A percentile compares a stretch with the other conserved stretches of the same genome.
Evolutionary conservation across 2,797 vertebrate species (phyloP).

Genomic region (Coluber constrictor): DNA sequence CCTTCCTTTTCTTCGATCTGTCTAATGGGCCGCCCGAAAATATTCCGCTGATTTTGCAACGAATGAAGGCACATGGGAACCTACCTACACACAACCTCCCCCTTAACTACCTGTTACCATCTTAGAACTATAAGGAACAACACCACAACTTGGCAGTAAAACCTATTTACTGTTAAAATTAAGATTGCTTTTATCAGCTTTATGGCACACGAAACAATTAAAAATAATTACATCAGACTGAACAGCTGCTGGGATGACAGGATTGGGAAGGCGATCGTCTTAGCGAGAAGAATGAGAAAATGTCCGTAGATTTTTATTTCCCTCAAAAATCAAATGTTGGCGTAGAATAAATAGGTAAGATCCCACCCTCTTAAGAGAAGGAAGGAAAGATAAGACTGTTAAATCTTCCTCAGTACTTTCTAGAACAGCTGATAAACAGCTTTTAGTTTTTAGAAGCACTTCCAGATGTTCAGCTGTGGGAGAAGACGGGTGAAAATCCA

Average conservation of each 20-base stretch:
- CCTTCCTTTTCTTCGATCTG: slow-evolving; percentile 36
- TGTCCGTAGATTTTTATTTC: background rate
- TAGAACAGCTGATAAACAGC: background rate
- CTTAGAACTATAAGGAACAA: slow-evolving; percentile 58
- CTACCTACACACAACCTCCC: slow-evolving; percentile 52
- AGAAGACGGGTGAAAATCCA: background rate
- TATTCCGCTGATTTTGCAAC: slow-evolving; percentile 61
- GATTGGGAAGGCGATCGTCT: slow-evolving; percentile 31
- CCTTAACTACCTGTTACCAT: slow-evolving; percentile 60
- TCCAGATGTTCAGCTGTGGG: background rate
- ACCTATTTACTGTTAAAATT: slow-evolving; percentile 74
- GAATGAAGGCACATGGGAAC: slow-evolving; percentile 54
- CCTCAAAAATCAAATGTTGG: background rate
- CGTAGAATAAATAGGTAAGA: background rate
- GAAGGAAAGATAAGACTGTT: background rate
- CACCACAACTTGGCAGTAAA: slow-evolving; percentile 68
- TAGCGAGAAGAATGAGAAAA: background rate
- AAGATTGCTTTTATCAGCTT: slow-evolving; percentile 72
- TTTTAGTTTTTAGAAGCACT: background rate
- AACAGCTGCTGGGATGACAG: slow-evolving; percentile 43
- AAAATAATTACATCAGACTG: slow-evolving; percentile 61
- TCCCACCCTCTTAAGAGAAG: background rate
- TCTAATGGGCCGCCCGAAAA: slow-evolving; percentile 64
- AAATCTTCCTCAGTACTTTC: background rate
- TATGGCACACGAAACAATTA: slow-evolving; percentile 66